These are phyloP conservation scores for Dione vanillae DNA, from an alignment of 2,888 invertebrate genomes.

Conservation along the genomic window DNA sequence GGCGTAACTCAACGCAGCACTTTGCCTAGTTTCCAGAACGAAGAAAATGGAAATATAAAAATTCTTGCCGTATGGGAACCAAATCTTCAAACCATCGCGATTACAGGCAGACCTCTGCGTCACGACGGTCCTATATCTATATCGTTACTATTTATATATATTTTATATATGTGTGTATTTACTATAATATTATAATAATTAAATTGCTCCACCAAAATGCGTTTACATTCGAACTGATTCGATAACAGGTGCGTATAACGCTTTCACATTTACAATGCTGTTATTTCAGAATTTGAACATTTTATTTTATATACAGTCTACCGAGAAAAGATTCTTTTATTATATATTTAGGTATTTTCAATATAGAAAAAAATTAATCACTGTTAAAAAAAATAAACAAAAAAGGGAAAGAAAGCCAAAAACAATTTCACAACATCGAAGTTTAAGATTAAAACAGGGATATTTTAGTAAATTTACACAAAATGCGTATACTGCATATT, in stretches of 20 bases:
- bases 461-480: neutral
- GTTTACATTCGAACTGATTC: neutral
- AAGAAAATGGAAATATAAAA: no score
- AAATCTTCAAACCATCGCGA: no score
- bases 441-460: neutral
- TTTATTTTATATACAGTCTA: neutral
- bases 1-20: no score
- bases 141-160: no score
- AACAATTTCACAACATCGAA: neutral
- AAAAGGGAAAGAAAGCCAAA: neutral
- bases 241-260: slow-evolving; percentile 1
- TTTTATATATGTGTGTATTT: no score
- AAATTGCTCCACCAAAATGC: neutral
- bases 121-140: no score
- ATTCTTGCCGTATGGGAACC: no score
- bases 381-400: neutral
- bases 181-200: neutral
- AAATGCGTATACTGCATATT: neutral
- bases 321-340: no score
- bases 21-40: no score
- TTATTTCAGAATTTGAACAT: neutral
- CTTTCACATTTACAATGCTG: slow-evolving; percentile 2
- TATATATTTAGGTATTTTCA: no score
- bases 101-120: no score
- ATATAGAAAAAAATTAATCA: no score